These are phyloP conservation scores for Heteronetta atricapilla DNA, from an alignment of 2,113 vertebrate species.

Conservation along the genomic window DNA sequence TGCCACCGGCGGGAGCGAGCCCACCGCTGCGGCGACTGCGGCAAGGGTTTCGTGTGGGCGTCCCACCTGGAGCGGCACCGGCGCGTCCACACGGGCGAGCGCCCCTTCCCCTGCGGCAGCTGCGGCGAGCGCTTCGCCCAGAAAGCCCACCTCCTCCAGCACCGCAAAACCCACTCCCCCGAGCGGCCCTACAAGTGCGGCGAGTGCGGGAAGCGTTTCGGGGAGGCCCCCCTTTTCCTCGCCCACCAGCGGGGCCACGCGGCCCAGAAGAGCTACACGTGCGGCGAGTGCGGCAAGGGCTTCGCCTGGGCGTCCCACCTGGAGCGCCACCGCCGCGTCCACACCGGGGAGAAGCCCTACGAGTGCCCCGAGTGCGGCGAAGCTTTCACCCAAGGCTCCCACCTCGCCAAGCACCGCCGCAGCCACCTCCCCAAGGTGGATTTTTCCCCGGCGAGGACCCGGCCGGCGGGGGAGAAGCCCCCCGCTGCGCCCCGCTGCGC, in stretches of 20 bases:
- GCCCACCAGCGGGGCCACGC: background rate
- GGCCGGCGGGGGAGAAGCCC: background rate
- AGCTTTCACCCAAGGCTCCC: constrained; percentile 49
- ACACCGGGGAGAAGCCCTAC: constrained; percentile 41
- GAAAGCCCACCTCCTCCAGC: constrained; percentile 61
- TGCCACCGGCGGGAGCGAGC: constrained; percentile 29
- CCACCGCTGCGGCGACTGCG: constrained; percentile 71
- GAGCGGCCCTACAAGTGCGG: constrained; percentile 47
- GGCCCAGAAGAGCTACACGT: background rate
- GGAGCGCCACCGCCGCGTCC: constrained; percentile 53
- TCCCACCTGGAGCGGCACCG: constrained; percentile 76
- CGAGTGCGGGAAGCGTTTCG: constrained; percentile 47
- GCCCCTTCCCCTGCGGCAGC: constrained; percentile 71
- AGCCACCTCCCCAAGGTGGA: constrained; percentile 35
- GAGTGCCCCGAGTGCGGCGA: constrained; percentile 62
- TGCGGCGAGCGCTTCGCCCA: constrained; percentile 58
- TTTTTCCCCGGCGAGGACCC: background rate
- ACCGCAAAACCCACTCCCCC: constrained; percentile 2
- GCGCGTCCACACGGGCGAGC: constrained; percentile 72
- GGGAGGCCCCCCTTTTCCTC: constrained; percentile 52
- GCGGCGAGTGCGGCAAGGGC: constrained; percentile 59
- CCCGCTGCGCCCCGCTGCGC: background rate
- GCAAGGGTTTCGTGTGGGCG: constrained; percentile 73
- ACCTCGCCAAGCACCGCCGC: constrained; percentile 55
- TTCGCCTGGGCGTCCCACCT: constrained; percentile 75